These are phyloP conservation scores for Lacerta viridis DNA, from an alignment of 2,797 vertebrate species.

Conservation along the genomic window DNA sequence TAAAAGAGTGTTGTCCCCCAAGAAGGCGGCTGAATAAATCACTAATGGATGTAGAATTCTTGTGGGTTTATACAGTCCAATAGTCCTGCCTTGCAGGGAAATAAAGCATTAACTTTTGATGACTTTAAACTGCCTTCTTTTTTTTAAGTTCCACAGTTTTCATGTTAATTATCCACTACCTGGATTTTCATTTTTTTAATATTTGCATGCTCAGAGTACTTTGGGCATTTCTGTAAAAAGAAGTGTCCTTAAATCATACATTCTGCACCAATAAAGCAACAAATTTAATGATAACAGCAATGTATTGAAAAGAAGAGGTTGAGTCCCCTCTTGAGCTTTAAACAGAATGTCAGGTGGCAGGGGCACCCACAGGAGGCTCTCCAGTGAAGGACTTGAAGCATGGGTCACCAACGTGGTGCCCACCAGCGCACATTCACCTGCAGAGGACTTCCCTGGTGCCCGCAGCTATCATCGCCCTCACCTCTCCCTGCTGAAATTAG, in stretches of 20 bases:
- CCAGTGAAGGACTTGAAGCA: no score
- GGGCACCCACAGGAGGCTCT: no score
- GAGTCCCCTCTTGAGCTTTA: background rate
- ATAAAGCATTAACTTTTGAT: slow-evolving; percentile 1
- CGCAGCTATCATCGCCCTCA: no score
- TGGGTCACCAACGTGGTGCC: no score
- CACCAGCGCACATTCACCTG: no score
- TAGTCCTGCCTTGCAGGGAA: fast-evolving
- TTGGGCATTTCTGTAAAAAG: background rate
- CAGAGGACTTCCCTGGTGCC: no score
- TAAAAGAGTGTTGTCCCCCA: no score
- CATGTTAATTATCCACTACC: background rate
- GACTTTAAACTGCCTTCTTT: background rate
- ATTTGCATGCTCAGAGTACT: background rate
- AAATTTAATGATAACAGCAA: background rate
- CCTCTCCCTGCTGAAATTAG: no score
- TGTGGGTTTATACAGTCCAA: fast-evolving
- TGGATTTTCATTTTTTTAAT: background rate
- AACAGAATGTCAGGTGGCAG: background rate
- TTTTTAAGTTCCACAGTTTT: background rate
- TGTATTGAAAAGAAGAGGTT: background rate
- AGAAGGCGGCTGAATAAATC: background rate
- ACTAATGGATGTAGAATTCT: fast-evolving
- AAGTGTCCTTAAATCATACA: background rate
- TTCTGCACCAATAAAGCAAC: background rate